Percentiles rank a stretch among this genome's conserved stretches.
phyloP scores from a whole-genome alignment of 1,140 invertebrate species.

The Euwallacea fornicatus region DNA sequence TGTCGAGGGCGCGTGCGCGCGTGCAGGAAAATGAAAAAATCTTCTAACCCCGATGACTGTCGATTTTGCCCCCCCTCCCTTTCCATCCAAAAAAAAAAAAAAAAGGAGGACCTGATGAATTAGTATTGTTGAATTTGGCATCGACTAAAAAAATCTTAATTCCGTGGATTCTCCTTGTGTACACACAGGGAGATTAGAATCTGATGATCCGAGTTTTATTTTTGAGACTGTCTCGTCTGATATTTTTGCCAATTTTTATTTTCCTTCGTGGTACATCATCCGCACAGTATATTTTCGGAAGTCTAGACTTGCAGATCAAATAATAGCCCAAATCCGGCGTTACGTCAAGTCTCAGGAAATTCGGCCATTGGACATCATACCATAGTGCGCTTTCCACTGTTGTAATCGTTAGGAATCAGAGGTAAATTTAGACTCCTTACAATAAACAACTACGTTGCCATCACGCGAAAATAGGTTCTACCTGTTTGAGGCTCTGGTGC shows the following conservation, averaged over 20 bases:
- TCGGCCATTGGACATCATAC: background rate
- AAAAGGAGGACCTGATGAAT: background rate
- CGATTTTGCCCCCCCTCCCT: no score
- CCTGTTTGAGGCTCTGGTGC: conserved; percentile 14
- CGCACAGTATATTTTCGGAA: background rate
- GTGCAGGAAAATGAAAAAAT: background rate
- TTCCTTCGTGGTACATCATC: background rate
- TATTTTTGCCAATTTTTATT: conserved; percentile 6
- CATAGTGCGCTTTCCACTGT: background rate
- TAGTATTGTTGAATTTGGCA: conserved; percentile 1
- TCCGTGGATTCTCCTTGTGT: no score
- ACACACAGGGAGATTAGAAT: no score
- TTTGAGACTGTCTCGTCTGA: background rate
- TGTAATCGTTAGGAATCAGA: conserved; percentile 13
- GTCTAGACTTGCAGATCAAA: background rate
- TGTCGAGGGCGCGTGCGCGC: background rate
- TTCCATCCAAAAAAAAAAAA: background rate
- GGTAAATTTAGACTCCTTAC: conserved; percentile 14
- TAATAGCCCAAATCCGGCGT: background rate
- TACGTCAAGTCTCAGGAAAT: background rate
- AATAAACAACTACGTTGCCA: conserved; percentile 21
- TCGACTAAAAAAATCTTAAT: background rate
- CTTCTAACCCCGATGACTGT: background rate
- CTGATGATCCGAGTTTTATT: background rate
- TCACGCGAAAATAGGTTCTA: conserved; percentile 17